Conservation (phyloP, 2,113 vertebrate species). For the Thunnus maccoyii region DNA sequence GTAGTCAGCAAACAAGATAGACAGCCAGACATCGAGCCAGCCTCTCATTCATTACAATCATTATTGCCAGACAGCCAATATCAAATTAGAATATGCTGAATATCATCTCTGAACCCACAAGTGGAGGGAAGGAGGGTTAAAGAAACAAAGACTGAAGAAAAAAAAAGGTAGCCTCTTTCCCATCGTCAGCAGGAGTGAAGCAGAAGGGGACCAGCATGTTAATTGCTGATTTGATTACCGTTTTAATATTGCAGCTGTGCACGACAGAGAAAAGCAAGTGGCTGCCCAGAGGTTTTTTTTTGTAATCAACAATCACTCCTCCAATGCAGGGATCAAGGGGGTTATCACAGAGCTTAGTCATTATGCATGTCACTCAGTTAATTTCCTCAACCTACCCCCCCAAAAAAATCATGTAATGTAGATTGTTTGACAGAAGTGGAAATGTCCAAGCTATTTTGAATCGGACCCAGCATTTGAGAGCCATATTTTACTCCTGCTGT, state of each 20-base stretch:
- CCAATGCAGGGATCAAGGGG: neutral
- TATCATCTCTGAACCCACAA: slow-evolving; percentile 54
- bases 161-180: slow-evolving; percentile 58
- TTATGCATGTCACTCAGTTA: slow-evolving; percentile 28
- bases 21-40: slow-evolving; percentile 37
- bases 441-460: slow-evolving; percentile 39
- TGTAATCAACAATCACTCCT: slow-evolving; percentile 43
- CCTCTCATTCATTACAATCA: slow-evolving; percentile 53
- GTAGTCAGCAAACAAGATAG: slow-evolving; percentile 23
- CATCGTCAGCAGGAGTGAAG: slow-evolving; percentile 73
- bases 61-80: slow-evolving; percentile 41
- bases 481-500: slow-evolving; percentile 43
- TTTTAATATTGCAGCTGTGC: slow-evolving; percentile 83
- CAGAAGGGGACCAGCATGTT: slow-evolving; percentile 75
- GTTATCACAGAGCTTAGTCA: slow-evolving; percentile 27
- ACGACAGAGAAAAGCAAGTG: slow-evolving; percentile 35
- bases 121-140: slow-evolving; percentile 29
- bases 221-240: slow-evolving; percentile 85
- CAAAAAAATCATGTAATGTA: slow-evolving; percentile 10
- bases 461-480: slow-evolving; percentile 27
- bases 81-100: slow-evolving; percentile 64
- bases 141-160: slow-evolving; percentile 41
- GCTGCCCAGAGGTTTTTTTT: slow-evolving; percentile 48
- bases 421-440: slow-evolving; percentile 36
- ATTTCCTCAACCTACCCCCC: slow-evolving; percentile 9